phyloP scores from a whole-genome alignment of 1,140 invertebrate genomes.

The Globodera rostochiensis region DNA sequence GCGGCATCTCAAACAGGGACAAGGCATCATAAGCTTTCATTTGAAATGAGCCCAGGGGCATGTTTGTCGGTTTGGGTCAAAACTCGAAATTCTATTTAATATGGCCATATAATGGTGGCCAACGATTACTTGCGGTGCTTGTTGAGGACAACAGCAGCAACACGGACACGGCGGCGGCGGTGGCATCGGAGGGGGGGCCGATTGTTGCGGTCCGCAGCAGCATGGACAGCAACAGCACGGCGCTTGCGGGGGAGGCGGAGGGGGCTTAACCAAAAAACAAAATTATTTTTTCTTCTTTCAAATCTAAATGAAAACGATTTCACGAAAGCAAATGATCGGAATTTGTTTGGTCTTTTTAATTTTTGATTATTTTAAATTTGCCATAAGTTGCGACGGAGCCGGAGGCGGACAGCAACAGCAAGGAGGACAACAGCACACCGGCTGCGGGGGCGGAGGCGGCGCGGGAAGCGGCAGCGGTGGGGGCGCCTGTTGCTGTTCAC shows the following conservation, averaged over 20 bases:
- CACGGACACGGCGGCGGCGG: slow-evolving; percentile 18
- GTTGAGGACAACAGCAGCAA: slow-evolving; percentile 23
- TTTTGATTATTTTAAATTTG: no score
- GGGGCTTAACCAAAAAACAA: not conserved
- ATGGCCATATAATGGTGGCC: no score
- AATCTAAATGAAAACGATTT: no score
- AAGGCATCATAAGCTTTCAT: not conserved
- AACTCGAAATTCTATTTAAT: no score
- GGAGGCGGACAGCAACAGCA: slow-evolving; percentile 27
- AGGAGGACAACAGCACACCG: slow-evolving; percentile 18
- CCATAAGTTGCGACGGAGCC: not conserved
- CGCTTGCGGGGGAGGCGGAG: slow-evolving; percentile 6
- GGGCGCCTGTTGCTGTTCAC: slow-evolving; percentile 8
- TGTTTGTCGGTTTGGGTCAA: no score
- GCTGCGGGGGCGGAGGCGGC: slow-evolving; percentile 12
- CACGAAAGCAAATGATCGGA: no score
- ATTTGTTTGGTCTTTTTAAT: no score
- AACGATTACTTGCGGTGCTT: not conserved
- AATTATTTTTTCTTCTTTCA: no score
- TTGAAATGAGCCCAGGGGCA: no score
- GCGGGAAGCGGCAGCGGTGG: slow-evolving; percentile 13
- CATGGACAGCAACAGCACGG: slow-evolving; percentile 19
- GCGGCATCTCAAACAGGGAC: not conserved
- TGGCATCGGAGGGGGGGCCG: slow-evolving; percentile 7
- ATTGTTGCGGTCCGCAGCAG: slow-evolving; percentile 8